Evolutionary conservation across 92 coral and sea anemone genomes (phyloP), one percentile per base, ranked within the genome.

Genomic region (Micromussa lordhowensis): DNA sequence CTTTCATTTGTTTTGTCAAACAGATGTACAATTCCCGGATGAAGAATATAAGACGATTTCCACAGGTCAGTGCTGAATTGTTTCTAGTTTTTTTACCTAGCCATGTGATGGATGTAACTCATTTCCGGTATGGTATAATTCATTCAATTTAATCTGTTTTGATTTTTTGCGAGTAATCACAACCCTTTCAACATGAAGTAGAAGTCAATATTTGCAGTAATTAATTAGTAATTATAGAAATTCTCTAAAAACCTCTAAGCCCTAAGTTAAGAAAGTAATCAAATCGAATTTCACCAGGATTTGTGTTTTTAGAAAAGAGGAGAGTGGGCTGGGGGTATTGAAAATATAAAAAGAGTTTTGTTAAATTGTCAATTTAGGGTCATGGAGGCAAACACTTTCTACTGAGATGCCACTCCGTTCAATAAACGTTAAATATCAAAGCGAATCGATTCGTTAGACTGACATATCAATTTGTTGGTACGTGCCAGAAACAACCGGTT

Each of bases 81-180:
- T 7, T 54, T 84, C 58, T 32, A 14, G 55, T 38, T 75, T 84
- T n/a, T 34, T 21, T 21, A 71, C 31, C 16, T 73, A 44, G 66
- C 19, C 49, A 58, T 85, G 74, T 61, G 9, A 76, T 44, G 48
- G 34, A 61, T 66, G 49, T 77, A 17, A 61, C 28, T 30, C 26
- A 76, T 85, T 85, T 85, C 88, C 82, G 77, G 82, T 85, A 13
- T 4, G 76, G 29, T 38, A 6, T 19, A 48, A 4, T 51, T 71
- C n/a, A 21, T 16, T 21, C 38, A 40, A 30, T 75, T 66, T 61
- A n/a, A 81, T n/a, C 48, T 66, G 21, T 11, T 79, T 30, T 79
- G 68, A 2, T 22, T 44, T 53, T 55, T 73, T 12, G 19, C 35
- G 51, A 35, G 78, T 36, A 35, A 73, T 73, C 26, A 36, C 78